A percentile compares a stretch with the other conserved stretches of the same genome.
Evolutionary conservation across 2,888 invertebrate species (phyloP).

Genomic region (Melieria crassipennis): DNA sequence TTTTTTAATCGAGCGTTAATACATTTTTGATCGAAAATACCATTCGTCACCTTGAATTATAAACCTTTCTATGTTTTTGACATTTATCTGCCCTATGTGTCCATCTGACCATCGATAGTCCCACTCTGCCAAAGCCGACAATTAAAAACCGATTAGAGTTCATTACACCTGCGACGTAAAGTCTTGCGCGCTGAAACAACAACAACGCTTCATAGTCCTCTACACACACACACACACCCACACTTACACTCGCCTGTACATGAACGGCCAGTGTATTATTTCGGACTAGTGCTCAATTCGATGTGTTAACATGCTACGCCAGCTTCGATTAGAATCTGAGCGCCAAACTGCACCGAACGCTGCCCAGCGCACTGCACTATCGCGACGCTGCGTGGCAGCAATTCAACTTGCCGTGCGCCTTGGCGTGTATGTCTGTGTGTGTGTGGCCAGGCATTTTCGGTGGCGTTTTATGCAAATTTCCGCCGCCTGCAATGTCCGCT

Average conservation of each 20-base stretch:
- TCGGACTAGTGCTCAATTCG: neutral
- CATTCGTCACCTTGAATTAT: too few relatives aligned
- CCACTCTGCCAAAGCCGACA: slow-evolving; percentile 23
- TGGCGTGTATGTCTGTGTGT: neutral
- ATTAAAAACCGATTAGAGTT: slow-evolving; percentile 40
- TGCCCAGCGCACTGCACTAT: neutral
- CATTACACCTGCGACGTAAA: slow-evolving; percentile 15
- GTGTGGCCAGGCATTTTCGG: neutral
- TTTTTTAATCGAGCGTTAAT: too few relatives aligned
- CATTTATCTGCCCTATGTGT: too few relatives aligned
- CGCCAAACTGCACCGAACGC: neutral
- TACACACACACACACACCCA: neutral
- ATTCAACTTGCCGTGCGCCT: neutral
- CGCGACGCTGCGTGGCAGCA: neutral
- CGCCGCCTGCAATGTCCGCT: slow-evolving; percentile 5
- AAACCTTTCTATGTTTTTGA: too few relatives aligned
- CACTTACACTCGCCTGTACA: neutral
- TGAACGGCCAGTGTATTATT: neutral
- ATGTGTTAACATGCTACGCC: slow-evolving; percentile 36
- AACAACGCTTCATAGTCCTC: neutral
- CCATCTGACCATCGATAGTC: too few relatives aligned
- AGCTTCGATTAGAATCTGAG: slow-evolving; percentile 37
- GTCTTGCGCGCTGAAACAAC: neutral
- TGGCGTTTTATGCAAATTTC: neutral
- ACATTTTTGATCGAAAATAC: too few relatives aligned